Evolutionary conservation across 2,113 vertebrate genomes (phyloP), one percentile per base, ranked within the genome.

Genomic region (Falco punctatus): DNA sequence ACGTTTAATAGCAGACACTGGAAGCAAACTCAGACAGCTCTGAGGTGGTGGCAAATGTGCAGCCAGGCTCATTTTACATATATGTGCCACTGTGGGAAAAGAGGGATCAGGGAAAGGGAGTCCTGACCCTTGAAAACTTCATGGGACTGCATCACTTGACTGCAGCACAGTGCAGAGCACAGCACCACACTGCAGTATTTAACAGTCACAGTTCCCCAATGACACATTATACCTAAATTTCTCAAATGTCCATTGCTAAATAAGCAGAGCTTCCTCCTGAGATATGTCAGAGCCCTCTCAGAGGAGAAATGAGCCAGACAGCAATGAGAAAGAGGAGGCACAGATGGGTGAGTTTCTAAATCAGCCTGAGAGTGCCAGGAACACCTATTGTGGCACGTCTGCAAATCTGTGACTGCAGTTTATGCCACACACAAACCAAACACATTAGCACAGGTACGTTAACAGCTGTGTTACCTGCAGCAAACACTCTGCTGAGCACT

Each of bases 381-480:
- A 24, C 3, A 0, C 62, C 22, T 38, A n/a, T 26, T 0, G 0
- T 20, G 46, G 70, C 18, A 24, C 1, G 18, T 35, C 42, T 74
- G 82, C 59, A 70, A 74, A 73, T 35, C 69, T 90, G 70, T 51
- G 80, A 6, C 66, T 75, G 35, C 46, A 51, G 69, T 32, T 84
- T 33, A 10, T 38, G 46, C 38, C 61, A 52, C 57, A 24, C 26
- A 40, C 51, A 48, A 14, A 23, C 5, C 21, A 64, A 40, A 33
- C 11, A 15, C 5, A 0, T 13, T 46, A 67, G 55, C 89, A 38
- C 58, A 80, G 62, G 44, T 21, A 18, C 40, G 6, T n/a, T n/a
- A 57, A 32, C 62, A 75, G 62, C 67, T 83, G 61, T 10, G 0
- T 27, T 11, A 81, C 81, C 64, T 87, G 90, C 84, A 88, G 21